Evolutionary conservation across 2,888 invertebrate species (phyloP).

Genomic region (Ceriagrion tenellum): DNA sequence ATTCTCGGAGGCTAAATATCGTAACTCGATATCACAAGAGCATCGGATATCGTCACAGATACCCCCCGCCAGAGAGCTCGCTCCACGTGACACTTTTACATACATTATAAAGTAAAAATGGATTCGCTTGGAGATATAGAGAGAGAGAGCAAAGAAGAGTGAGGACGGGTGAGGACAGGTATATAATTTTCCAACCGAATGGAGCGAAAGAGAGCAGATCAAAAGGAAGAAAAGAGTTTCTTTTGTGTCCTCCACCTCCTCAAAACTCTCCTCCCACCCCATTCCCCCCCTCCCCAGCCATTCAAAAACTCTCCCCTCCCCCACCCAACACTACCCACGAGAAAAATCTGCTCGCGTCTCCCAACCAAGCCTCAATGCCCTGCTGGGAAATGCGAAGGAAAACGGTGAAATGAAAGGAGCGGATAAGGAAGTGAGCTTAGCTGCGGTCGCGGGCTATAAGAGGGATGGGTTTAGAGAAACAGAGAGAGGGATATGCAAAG

Average conservation of each 20-base stretch:
- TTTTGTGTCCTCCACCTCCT: background rate
- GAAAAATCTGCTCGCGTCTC: background rate
- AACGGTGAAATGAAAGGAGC: background rate
- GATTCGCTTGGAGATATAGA: no score
- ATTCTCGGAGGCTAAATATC: no score
- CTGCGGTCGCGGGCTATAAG: background rate
- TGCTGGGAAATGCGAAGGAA: background rate
- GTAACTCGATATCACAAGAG: no score
- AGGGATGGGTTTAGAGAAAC: background rate
- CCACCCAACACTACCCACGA: no score
- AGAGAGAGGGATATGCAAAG: background rate
- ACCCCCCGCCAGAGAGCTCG: background rate
- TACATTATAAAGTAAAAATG: constrained; percentile 19
- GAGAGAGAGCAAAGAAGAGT: no score
- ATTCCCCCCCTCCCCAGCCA: background rate
- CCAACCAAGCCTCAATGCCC: background rate
- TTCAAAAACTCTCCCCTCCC: background rate
- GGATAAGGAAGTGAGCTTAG: background rate
- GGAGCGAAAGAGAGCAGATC: constrained; percentile 56
- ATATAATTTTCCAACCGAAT: constrained; percentile 58
- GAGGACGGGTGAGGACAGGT: constrained; percentile 11
- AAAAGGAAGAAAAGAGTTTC: constrained; percentile 58
- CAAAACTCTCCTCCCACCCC: background rate
- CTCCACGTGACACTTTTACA: background rate
- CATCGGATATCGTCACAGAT: background rate